phyloP scores from a whole-genome alignment of 2,113 vertebrate species.

The Rallus limicola region DNA sequence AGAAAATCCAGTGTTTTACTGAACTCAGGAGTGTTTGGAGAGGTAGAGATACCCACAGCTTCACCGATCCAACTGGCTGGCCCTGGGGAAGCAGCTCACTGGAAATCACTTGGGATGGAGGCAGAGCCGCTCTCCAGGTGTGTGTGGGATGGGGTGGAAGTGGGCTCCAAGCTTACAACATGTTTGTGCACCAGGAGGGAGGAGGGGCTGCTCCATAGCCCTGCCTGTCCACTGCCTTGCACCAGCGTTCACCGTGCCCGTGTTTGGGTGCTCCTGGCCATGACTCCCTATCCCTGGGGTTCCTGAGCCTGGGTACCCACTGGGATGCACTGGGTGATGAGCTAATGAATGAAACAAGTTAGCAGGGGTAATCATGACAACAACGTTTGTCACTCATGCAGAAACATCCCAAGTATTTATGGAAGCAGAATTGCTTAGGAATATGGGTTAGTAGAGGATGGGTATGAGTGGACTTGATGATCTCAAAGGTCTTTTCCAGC shows the following conservation, averaged over 20 bases:
- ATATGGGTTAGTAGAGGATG: too few relatives aligned
- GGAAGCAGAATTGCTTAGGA: background rate
- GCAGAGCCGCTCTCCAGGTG: accelerated
- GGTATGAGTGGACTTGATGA: too few relatives aligned
- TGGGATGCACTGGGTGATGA: accelerated
- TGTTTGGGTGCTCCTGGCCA: background rate
- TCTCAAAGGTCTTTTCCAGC: too few relatives aligned
- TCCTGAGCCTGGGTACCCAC: accelerated
- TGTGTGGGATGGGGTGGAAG: background rate
- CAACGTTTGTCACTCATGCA: background rate
- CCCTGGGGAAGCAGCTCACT: background rate
- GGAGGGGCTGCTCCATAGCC: background rate
- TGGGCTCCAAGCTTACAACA: accelerated
- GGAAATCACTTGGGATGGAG: accelerated
- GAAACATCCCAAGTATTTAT: background rate
- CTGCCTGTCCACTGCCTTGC: background rate
- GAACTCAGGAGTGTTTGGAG: accelerated
- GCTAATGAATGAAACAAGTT: background rate
- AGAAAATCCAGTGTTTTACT: background rate
- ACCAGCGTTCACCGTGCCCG: accelerated
- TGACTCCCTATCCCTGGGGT: accelerated
- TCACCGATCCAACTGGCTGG: accelerated
- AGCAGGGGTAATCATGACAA: background rate
- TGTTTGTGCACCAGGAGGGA: background rate
- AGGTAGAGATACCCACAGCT: too few relatives aligned